A percentile compares a stretch with the other conserved stretches of the same genome.
These are phyloP conservation scores for Polypterus senegalus DNA, from an alignment of 2,113 vertebrate genomes.

Conservation along the genomic window DNA sequence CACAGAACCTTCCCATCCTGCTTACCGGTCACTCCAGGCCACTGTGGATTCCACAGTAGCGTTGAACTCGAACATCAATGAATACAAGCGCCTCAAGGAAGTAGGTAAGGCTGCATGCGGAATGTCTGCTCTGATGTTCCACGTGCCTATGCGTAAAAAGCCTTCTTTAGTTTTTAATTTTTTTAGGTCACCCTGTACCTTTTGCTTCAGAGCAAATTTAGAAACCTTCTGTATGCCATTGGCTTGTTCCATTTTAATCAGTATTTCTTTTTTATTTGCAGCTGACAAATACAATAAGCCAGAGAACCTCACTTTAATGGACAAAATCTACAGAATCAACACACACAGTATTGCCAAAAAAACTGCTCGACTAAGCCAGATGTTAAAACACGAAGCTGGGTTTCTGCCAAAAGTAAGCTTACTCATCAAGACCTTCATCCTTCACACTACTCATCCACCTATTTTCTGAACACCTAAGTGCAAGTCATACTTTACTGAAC, in stretches of 20 bases:
- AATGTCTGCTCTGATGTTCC: too few species aligned
- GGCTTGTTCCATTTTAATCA: too few species aligned
- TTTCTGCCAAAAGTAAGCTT: slow-evolving; percentile 64
- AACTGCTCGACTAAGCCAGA: slow-evolving; percentile 71
- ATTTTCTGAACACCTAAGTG: too few species aligned
- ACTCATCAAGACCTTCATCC: not conserved
- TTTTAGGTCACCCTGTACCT: too few species aligned
- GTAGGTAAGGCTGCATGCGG: slow-evolving; percentile 74
- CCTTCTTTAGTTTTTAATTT: too few species aligned
- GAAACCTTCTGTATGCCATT: too few species aligned
- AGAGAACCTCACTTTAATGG: slow-evolving; percentile 67
- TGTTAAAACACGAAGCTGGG: slow-evolving; percentile 77
- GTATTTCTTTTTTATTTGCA: too few species aligned
- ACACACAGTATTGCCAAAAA: slow-evolving; percentile 87
- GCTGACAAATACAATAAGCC: slow-evolving; percentile 81
- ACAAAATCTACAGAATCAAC: slow-evolving; percentile 74
- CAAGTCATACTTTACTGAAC: too few species aligned
- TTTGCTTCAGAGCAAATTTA: too few species aligned
- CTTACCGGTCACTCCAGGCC: slow-evolving; percentile 49
- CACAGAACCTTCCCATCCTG: slow-evolving; percentile 40
- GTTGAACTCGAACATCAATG: slow-evolving; percentile 82
- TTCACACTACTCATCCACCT: too few species aligned
- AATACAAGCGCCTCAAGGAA: slow-evolving; percentile 86
- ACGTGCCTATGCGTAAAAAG: too few species aligned
- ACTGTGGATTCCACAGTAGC: slow-evolving; percentile 55